phyloP scores from a whole-genome alignment of 2,888 invertebrate genomes.

The Brenthis ino region DNA sequence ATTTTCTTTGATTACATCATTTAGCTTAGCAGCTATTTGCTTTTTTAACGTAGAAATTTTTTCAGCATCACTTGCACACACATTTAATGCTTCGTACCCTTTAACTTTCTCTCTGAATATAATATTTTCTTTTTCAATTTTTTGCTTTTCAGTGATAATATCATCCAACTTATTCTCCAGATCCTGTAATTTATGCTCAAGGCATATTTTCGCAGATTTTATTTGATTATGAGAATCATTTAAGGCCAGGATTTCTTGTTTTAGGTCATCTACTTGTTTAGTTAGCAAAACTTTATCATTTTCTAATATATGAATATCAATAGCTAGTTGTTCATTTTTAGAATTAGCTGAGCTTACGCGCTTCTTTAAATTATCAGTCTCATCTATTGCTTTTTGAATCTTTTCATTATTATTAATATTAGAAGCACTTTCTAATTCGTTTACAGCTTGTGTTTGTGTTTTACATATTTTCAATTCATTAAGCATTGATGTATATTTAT shows the following conservation, averaged over 20 bases:
- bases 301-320: constrained; percentile 77
- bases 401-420: constrained; percentile 54
- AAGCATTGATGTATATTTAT: constrained; percentile 79
- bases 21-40: constrained; percentile 44
- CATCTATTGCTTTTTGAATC: constrained; percentile 58
- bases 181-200: constrained; percentile 61
- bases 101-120: constrained; percentile 50
- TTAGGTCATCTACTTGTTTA: constrained; percentile 71
- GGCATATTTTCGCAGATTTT: constrained; percentile 52
- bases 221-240: constrained; percentile 52
- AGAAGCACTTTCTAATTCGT: constrained; percentile 72
- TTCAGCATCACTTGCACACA: constrained; percentile 40
- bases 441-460: constrained; percentile 71
- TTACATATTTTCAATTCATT: constrained; percentile 67
- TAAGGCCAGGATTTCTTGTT: constrained; percentile 57
- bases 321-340: constrained; percentile 75
- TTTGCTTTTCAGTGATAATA: constrained; percentile 48
- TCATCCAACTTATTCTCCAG: constrained; percentile 54
- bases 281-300: constrained; percentile 77
- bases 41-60: constrained; percentile 48
- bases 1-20: constrained; percentile 50
- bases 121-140: constrained; percentile 52
- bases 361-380: constrained; percentile 70
- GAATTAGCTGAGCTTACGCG: constrained; percentile 61
- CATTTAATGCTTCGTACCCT: constrained; percentile 43